Conservation (phyloP, 2,113 vertebrate species). For the Eclectus roratus region DNA sequence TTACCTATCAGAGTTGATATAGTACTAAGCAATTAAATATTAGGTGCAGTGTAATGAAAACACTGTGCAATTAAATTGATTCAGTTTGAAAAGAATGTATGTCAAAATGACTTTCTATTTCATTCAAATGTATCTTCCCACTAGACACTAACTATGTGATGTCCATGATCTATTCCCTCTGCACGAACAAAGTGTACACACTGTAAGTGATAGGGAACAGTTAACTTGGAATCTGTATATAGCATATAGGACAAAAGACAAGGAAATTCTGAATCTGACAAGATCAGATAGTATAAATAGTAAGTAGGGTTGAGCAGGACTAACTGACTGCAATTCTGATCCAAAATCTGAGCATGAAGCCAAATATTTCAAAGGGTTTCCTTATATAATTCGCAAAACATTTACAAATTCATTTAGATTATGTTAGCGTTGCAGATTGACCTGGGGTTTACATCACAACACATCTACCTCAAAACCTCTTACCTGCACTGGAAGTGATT, state of each 20-base stretch:
- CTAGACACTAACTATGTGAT: background rate
- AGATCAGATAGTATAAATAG: background rate
- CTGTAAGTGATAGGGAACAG: background rate
- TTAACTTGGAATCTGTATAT: background rate
- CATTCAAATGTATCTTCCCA: background rate
- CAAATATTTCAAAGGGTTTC: background rate
- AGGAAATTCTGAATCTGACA: background rate
- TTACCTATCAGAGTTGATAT: background rate
- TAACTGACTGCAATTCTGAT: background rate
- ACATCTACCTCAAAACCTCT: background rate
- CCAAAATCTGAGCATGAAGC: background rate
- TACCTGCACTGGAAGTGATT: background rate
- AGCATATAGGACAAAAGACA: background rate
- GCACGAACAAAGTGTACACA: background rate
- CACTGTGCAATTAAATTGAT: background rate
- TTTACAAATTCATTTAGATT: background rate
- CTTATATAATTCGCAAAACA: background rate
- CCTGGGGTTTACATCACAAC: background rate
- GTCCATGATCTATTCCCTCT: background rate
- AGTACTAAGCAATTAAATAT: background rate
- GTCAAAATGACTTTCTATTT: background rate
- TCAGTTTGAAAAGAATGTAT: background rate
- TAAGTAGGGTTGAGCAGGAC: background rate
- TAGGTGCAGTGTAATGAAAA: background rate
- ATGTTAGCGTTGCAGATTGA: background rate